Conservation (phyloP, 2,888 invertebrate species). For the Caenorhabditis sp. region DNA sequence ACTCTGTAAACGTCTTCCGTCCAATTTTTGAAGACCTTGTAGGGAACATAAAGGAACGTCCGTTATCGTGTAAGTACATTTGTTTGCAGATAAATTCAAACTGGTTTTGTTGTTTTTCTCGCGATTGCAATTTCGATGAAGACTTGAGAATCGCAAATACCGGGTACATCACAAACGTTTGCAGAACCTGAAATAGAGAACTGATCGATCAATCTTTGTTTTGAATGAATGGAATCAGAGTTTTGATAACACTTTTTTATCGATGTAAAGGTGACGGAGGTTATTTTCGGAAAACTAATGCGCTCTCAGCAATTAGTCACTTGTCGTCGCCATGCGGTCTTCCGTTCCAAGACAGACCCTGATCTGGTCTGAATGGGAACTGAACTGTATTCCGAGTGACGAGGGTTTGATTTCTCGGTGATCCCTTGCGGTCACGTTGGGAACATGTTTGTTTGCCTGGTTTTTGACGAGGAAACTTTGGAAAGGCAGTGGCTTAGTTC, state of each 20-base stretch:
- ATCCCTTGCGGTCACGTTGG: constrained; percentile 22
- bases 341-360: constrained; percentile 32
- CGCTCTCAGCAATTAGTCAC: neutral
- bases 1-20: no score
- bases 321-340: constrained; percentile 13
- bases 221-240: neutral
- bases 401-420: constrained; percentile 17
- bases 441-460: constrained; percentile 25
- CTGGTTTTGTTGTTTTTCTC: constrained; percentile 24
- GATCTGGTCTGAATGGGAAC: constrained; percentile 24
- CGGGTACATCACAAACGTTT: constrained; percentile 4
- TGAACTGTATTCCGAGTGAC: constrained; percentile 45
- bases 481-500: constrained; percentile 21
- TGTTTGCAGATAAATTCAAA: constrained; percentile 27
- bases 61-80: no score
- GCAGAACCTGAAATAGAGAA: neutral
- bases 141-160: neutral
- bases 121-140: constrained; percentile 19
- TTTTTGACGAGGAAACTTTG: constrained; percentile 14
- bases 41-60: no score
- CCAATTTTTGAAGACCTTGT: no score
- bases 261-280: no score
- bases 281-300: constrained; percentile 24
- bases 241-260: no score
- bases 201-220: neutral